A percentile compares a stretch with the other conserved stretches of the same genome.
Conservation (phyloP, 2,113 vertebrate species). For the Burhinus oedicnemus region DNA sequence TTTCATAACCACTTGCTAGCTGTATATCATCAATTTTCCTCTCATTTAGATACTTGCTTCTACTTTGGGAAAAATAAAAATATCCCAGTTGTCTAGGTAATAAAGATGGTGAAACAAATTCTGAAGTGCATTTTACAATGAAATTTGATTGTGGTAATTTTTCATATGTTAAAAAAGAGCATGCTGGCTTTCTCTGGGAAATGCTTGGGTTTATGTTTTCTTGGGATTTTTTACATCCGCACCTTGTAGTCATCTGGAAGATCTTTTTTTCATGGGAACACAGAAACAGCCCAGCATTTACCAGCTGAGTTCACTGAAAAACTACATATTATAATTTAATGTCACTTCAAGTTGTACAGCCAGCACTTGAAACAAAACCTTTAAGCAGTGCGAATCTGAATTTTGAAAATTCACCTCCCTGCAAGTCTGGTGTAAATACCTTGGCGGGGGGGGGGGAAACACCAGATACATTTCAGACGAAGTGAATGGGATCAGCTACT, state of each 20-base stretch:
- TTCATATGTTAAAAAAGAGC: slow-evolving; percentile 11
- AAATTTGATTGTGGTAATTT: slow-evolving; percentile 46
- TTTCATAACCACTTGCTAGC: neutral
- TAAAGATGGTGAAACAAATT: slow-evolving; percentile 13
- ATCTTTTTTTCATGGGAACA: neutral
- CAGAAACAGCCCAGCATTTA: neutral
- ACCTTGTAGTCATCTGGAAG: neutral
- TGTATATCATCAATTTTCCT: slow-evolving; percentile 2
- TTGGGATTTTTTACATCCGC: neutral
- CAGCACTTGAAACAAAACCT: neutral
- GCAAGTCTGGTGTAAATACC: neutral
- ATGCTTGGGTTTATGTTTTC: neutral
- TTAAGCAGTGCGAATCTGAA: neutral
- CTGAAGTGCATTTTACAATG: neutral
- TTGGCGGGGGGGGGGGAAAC: neutral
- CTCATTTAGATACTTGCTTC: slow-evolving; percentile 2
- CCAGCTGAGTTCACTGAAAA: neutral
- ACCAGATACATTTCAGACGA: neutral
- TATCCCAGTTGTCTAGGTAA: slow-evolving; percentile 4
- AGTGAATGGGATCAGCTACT: neutral
- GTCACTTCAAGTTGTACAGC: neutral
- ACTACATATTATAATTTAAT: neutral
- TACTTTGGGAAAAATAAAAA: slow-evolving; percentile 1
- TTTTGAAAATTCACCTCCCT: neutral
- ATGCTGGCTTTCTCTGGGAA: neutral